Base-by-base conservation (phyloP, 92 coral and sea anemone species). In the Epizoanthus illoricatus region DNA sequence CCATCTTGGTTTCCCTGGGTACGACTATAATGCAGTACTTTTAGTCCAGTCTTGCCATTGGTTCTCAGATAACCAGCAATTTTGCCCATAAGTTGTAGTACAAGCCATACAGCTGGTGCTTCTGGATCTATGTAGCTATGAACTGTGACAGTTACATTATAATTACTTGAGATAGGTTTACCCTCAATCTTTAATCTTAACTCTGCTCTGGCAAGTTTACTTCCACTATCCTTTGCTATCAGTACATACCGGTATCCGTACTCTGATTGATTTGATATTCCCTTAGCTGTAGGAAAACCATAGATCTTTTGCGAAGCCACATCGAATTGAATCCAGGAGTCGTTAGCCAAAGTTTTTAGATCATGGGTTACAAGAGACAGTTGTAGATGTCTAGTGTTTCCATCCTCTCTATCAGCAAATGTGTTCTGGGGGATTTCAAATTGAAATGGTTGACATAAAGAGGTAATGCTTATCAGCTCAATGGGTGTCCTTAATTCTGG, bases 321-420 rank as follows among this genome's bases (percentile, higher is more conserved):
- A n/a, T 85, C 55, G 3, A 85, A 71, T 16, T 68, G 84, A 7
- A 85, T 57, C 88, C 88, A 85, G 21, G 85, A 79, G 42, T 68
- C 71, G 4, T 21, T 58, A 2, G 84, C n/a, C 11, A 85, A 61
- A 10, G 88, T 49, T 8, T 79, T 66, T 59, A 62, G 61, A 17
- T 86, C 85, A n/a, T 56, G 39, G 4, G 88, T 89, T 83, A 55
- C 42, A 57, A 92, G 80, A 12, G 71, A 84, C 58, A 94, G 65
- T 12, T 57, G 61, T 62, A 94, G 75, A 56, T 89, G 82, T 1
- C 89, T 67, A 2, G 97, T 87, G 86, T 90, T 75, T 0, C 92
- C 93, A 64, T 94, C 95, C 57, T 90, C 91, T 47, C 69, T 76
- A 76, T 94, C 98, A 8, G 66, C 24, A 85, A 93, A 94, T 0